Evolutionary conservation across 37 sponge, comb jelly and placozoan genomes (phyloP), one percentile per base, ranked within the genome.

Genomic region (Crambe crambe): DNA sequence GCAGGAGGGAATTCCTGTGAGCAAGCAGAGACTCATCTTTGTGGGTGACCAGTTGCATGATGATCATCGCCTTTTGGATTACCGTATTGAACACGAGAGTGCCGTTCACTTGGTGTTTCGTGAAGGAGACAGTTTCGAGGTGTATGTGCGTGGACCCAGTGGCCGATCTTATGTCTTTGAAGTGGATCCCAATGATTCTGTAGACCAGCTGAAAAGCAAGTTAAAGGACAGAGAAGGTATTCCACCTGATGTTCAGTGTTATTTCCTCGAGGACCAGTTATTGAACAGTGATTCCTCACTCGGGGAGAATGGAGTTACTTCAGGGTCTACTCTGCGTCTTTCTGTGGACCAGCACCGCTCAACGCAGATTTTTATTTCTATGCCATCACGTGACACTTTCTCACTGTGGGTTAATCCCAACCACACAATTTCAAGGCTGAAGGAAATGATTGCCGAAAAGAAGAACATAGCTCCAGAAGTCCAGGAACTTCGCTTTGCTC

Each of bases 101-200:
- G 91, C 92, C 0, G 82, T 96, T 22, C 97, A 96, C 74, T 29
- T 96, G 34, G 89, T 93, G 54, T 70, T 87, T 2, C 83, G 90
- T 37, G 75, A 88, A 27, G 86, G 91, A 44, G 86, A 88, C 23
- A 81, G 93, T 23, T 80, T 70, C 56, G 59, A 74, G 60, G 22
- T 87, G 6, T 75, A 17, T 57, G 75, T 87, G 9, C n/a, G 23
- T 3, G 22, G 37, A 26, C 75, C 60, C 6, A 66, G 42, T 58
- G 81, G 73, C 26, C 43, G 75, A 25, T 47, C 42, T 4, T 22
- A 56, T 26, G 59, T 47, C 2, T 68, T 80, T 42, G 75, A 87
- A 74, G 65, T 80, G 4, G 41, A 41, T 0, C 81, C 81, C 32
- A 60, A 27, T 2, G 67, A 80, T 51, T 86, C 89, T 78, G 82